Evolutionary conservation across 2,113 vertebrate genomes (phyloP), one percentile per base, ranked within the genome.

Genomic region (Odocoileus hemionus): DNA sequence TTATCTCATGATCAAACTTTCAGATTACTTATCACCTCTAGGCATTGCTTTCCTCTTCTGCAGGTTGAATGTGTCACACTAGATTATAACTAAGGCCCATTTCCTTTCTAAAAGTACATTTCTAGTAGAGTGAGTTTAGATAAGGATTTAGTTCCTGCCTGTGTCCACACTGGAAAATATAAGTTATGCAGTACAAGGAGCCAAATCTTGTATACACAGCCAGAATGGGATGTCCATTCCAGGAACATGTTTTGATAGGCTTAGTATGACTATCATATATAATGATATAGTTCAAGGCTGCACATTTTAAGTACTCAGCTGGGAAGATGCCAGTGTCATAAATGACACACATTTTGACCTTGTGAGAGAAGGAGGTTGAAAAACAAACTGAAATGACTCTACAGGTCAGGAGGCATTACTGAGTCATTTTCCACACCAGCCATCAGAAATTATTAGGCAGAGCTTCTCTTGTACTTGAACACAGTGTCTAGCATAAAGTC

Each of bases 131-230:
- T n/a, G 26, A 76, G 23, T 89, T 96, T 86, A 83, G 16, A 78
- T 58, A 67, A 60, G 36, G 25, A 86, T 96, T 97, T 58, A 28
- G 5, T 57, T 86, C 89, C 45, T 94, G 2, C 9, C 55, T 94
- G 33, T 74, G 45, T 84, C 80, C 17, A 96, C 30, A 50, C 16
- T 93, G 57, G 52, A 90, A 94, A 93, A 54, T 7, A n/a, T 6
- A 95, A 50, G 10, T 94, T 95, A 91, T 88, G 93, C 86, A 17
- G 9, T 92, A 39, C 61, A 94, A 74, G 78, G 30, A 96, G 26
- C 36, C 83, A 70, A 55, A 92, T 90, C 50, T 86, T 79, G 43
- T 86, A 50, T 33, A 87, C 36, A 92, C 19, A 92, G 50, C 58
- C 1, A 1, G 43, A 84, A 89, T 36, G 57, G 57, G 19, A 30